A percentile compares a stretch with the other conserved stretches of the same genome.
phyloP scores from a whole-genome alignment of 2,113 vertebrate species.

The western clawed frog (Xenopus tropicalis) region DNA sequence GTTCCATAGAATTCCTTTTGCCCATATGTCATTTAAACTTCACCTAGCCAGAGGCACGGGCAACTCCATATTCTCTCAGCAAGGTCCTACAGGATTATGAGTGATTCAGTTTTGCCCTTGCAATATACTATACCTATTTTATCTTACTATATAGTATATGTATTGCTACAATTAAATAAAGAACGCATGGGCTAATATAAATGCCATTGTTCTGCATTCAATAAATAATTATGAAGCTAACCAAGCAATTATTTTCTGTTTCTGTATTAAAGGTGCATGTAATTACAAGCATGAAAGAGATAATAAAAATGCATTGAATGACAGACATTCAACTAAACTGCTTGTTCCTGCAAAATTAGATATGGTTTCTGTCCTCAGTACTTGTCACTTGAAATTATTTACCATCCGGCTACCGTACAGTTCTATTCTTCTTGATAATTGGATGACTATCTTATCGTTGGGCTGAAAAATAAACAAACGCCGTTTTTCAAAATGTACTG shows the following conservation, averaged over 20 bases:
- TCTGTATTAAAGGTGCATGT: constrained; percentile 27
- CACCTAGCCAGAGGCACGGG: too few relatives aligned
- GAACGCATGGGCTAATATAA: too few relatives aligned
- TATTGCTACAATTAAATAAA: too few relatives aligned
- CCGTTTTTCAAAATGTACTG: constrained; percentile 12
- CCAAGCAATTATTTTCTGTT: constrained; percentile 23
- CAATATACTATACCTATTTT: too few relatives aligned
- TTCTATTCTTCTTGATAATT: constrained; percentile 36
- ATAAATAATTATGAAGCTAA: too few relatives aligned
- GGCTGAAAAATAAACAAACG: constrained; percentile 18
- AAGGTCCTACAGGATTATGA: too few relatives aligned
- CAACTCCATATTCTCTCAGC: too few relatives aligned
- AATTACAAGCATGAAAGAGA: constrained; percentile 20
- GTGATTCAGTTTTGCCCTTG: too few relatives aligned
- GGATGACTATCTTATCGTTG: constrained; percentile 27
- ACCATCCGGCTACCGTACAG: constrained; percentile 29
- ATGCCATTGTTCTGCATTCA: too few relatives aligned
- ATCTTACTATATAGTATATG: too few relatives aligned
- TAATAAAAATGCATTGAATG: constrained; percentile 30
- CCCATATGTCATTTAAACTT: too few relatives aligned
- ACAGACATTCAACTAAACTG: constrained; percentile 28
- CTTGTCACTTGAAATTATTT: constrained; percentile 36
- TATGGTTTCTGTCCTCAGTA: constrained; percentile 21
- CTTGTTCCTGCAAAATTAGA: constrained; percentile 37
- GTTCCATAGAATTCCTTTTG: too few relatives aligned